Conservation (phyloP, 2,797 vertebrate species). For the Malurus leucopterus region DNA sequence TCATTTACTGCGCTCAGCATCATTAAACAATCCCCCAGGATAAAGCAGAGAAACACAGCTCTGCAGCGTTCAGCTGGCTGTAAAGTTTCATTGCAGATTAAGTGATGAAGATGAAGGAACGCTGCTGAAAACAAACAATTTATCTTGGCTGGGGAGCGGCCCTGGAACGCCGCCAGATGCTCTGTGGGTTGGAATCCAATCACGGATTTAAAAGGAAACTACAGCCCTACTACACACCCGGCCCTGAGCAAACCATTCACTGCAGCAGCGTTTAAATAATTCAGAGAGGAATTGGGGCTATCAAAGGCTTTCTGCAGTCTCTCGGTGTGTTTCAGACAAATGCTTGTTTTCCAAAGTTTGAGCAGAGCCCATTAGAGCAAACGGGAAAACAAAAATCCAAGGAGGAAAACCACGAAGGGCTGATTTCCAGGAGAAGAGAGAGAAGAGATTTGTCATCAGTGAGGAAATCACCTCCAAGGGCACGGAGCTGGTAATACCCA, state of each 20-base stretch:
- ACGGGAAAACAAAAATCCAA: not conserved
- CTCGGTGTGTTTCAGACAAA: not conserved
- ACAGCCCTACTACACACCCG: not conserved
- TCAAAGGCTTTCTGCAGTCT: not conserved
- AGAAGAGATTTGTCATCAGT: slow-evolving; percentile 13
- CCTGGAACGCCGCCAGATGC: slow-evolving; percentile 12
- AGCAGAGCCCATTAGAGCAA: not conserved
- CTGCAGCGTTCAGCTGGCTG: slow-evolving; percentile 43
- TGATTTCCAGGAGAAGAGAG: not conserved
- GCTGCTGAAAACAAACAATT: slow-evolving; percentile 56
- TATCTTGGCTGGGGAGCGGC: not conserved
- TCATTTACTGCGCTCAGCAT: not conserved
- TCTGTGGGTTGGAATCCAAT: slow-evolving; percentile 12
- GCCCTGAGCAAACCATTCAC: not conserved
- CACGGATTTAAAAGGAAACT: not conserved
- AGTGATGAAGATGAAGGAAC: slow-evolving; percentile 52
- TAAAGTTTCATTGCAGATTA: slow-evolving; percentile 49
- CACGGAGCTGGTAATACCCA: slow-evolving; percentile 29
- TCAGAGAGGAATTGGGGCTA: not conserved
- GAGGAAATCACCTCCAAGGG: slow-evolving; percentile 46
- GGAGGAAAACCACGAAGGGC: not conserved
- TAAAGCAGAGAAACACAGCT: slow-evolving; percentile 34
- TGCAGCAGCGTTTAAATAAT: not conserved
- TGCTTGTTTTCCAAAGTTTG: not conserved
- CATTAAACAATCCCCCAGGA: slow-evolving; percentile 25